phyloP scores from a whole-genome alignment of 2,888 invertebrate species.

The Oconnorella tubifera region DNA sequence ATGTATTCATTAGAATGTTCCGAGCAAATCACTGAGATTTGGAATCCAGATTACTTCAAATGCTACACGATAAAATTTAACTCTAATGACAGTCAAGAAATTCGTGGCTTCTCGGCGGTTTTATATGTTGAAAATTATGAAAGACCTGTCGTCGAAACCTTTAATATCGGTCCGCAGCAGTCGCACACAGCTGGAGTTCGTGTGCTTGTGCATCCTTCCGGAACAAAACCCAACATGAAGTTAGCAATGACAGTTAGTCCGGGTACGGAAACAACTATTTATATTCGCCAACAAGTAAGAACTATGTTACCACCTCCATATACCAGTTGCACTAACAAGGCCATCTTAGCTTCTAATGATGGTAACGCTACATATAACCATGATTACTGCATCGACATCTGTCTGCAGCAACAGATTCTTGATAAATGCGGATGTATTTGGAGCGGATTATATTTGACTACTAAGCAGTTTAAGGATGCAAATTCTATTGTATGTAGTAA shows the following conservation, averaged over 20 bases:
- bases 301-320: constrained; percentile 2
- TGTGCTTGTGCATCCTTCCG: not conserved
- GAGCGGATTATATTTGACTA: constrained; percentile 3
- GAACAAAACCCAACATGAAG: not conserved
- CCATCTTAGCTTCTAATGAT: too few species aligned
- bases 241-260: not conserved
- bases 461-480: not conserved
- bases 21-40: not conserved
- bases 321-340: constrained; percentile 3
- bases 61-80: not conserved
- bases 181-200: not conserved
- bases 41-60: constrained; percentile 1
- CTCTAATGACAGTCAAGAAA: not conserved
- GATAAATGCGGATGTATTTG: constrained; percentile 1
- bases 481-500: constrained; percentile 8
- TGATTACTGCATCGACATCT: constrained; percentile 3
- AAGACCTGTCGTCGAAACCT: not conserved
- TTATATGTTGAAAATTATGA: constrained; percentile 3
- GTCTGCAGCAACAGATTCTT: constrained; percentile 5
- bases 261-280: not conserved
- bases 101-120: constrained; percentile 1
- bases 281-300: not conserved
- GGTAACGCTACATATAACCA: not conserved
- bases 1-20: not conserved
- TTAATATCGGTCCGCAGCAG: not conserved